These are phyloP conservation scores for Cotesia typhae DNA, from an alignment of 1,140 invertebrate species.

Conservation along the genomic window DNA sequence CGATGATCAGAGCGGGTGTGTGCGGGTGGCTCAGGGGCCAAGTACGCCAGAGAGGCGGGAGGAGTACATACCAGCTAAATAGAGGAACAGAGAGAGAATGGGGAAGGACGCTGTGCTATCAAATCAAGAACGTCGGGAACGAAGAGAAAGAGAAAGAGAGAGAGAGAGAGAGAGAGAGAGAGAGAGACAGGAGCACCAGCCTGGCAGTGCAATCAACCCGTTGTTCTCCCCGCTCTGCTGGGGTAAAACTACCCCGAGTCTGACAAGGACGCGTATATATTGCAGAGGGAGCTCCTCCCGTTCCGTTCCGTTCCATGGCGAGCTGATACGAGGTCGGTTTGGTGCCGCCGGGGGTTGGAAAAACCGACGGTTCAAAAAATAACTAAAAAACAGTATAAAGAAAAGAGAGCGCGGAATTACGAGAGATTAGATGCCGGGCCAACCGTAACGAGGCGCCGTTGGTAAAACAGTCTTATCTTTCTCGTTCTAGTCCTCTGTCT, in stretches of 20 bases:
- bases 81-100: constrained; percentile 35
- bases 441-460: constrained; percentile 50
- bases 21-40: constrained; percentile 29
- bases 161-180: constrained; percentile 36
- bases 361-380: constrained; percentile 20
- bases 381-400: background rate
- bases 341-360: constrained; percentile 41
- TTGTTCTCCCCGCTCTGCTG: constrained; percentile 50
- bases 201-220: constrained; percentile 65
- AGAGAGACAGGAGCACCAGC: constrained; percentile 44
- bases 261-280: constrained; percentile 47
- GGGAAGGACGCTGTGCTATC: too few species aligned
- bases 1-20: constrained; percentile 31
- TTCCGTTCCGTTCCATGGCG: constrained; percentile 27
- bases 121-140: background rate
- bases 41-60: constrained; percentile 23
- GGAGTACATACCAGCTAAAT: constrained; percentile 16
- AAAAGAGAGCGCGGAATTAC: constrained; percentile 47
- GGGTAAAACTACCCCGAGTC: constrained; percentile 62
- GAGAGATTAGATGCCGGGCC: constrained; percentile 52
- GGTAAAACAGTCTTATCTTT: constrained; percentile 55
- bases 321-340: constrained; percentile 43
- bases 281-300: constrained; percentile 33
- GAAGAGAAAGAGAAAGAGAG: constrained; percentile 37
- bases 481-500: constrained; percentile 21